Percentiles rank a stretch among this genome's conserved stretches.
phyloP scores from a whole-genome alignment of 2,888 invertebrate genomes.

The Masnerella sp. region DNA sequence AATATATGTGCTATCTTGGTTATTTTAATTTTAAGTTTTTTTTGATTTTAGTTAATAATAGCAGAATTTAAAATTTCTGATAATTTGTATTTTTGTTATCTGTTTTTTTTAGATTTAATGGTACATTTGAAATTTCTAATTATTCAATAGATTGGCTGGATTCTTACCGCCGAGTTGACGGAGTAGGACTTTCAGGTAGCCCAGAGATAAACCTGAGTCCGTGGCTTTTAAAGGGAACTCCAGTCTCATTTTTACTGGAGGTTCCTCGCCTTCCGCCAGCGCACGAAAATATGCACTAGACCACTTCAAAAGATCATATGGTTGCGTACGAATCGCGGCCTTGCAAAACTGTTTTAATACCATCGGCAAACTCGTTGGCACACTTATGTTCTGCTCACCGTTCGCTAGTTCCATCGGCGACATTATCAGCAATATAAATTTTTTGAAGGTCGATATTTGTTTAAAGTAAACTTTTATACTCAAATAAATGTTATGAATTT shows the following conservation, averaged over 20 bases:
- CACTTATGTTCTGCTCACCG: conserved; percentile 82
- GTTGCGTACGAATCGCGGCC: conserved; percentile 94
- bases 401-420: conserved; percentile 28
- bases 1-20: no score
- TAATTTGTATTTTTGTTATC: no score
- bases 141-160: no score
- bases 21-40: no score
- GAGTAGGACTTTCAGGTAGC: conserved; percentile 87
- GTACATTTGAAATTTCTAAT: no score
- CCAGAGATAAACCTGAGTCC: conserved; percentile 87
- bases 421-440: no score
- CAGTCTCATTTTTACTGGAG: conserved; percentile 88
- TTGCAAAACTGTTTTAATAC: conserved; percentile 92
- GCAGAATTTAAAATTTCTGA: no score
- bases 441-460: no score
- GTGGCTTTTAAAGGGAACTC: conserved; percentile 85
- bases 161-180: conserved; percentile 83
- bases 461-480: no score
- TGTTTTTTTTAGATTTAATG: no score
- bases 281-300: conserved; percentile 90
- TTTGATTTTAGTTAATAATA: no score
- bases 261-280: conserved; percentile 85
- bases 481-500: no score
- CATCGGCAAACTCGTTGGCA: conserved; percentile 89
- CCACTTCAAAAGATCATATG: conserved; percentile 90